Percentiles rank a stretch among this genome's conserved stretches.
phyloP scores from a whole-genome alignment of 2,888 invertebrate genomes.

The Amiota mariae region DNA sequence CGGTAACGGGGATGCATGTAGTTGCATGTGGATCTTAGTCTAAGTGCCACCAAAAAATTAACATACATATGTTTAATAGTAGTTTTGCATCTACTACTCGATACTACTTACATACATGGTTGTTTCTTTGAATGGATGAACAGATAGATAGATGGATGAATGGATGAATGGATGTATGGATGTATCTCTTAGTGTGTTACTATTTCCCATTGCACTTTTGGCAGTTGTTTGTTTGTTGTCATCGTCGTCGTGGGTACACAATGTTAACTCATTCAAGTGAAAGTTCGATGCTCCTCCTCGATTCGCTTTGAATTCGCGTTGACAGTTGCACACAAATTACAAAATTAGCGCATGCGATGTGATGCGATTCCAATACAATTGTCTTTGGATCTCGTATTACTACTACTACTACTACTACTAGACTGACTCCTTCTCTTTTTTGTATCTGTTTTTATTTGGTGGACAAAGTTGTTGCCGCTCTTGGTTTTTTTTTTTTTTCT shows the following conservation, averaged over 20 bases:
- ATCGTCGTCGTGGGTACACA: conserved; percentile 22
- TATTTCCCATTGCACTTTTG: conserved; percentile 37
- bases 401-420: not conserved
- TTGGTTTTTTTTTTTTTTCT: conserved; percentile 31
- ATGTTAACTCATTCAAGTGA: conserved; percentile 45
- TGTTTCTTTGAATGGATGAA: too few species aligned
- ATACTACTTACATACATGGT: not conserved
- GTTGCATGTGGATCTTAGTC: not conserved
- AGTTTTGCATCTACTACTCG: conserved; percentile 20
- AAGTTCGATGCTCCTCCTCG: conserved; percentile 48
- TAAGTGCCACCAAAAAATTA: conserved; percentile 20
- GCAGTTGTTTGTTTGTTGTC: conserved; percentile 10
- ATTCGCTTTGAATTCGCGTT: conserved; percentile 41
- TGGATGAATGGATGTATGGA: too few species aligned
- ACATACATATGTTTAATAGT: conserved; percentile 27
- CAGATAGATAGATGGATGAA: too few species aligned
- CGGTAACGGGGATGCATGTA: not conserved
- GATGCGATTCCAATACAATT: conserved; percentile 40
- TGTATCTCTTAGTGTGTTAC: not conserved
- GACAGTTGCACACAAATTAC: conserved; percentile 61
- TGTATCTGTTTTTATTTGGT: conserved; percentile 22
- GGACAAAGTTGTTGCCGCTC: conserved; percentile 25
- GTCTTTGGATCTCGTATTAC: conserved; percentile 8
- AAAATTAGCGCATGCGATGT: conserved; percentile 47
- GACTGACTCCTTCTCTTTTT: not conserved